phyloP scores from a whole-genome alignment of 2,888 invertebrate species.

The Melanargia galathea region DNA sequence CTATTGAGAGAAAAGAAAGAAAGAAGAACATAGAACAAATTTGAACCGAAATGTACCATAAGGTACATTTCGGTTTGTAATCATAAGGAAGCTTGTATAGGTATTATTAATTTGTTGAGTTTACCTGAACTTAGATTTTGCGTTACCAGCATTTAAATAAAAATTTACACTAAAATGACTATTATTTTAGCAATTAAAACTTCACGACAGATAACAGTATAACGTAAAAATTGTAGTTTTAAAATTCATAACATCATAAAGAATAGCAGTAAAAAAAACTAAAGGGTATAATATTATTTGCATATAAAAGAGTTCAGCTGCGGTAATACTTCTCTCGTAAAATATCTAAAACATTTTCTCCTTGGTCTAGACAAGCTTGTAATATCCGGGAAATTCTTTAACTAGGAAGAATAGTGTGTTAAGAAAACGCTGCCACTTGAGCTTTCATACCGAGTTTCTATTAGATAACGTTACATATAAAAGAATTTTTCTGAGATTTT shows the following conservation, averaged over 20 bases:
- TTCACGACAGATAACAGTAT: not conserved
- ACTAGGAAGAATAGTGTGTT: constrained; percentile 38
- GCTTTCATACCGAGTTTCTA: constrained; percentile 52
- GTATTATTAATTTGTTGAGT: too few relatives aligned
- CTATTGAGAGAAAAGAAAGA: too few relatives aligned
- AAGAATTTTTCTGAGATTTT: constrained; percentile 45
- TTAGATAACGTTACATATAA: constrained; percentile 49
- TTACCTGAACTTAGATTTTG: too few relatives aligned
- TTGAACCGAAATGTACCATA: too few relatives aligned
- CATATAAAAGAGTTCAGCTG: constrained; percentile 44
- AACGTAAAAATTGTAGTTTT: constrained; percentile 12
- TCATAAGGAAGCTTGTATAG: too few relatives aligned
- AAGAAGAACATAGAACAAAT: too few relatives aligned
- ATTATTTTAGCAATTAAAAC: too few relatives aligned
- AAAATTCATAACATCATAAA: constrained; percentile 32
- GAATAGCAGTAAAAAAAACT: constrained; percentile 36
- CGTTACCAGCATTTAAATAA: too few relatives aligned
- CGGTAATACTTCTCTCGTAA: constrained; percentile 47
- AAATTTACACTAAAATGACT: too few relatives aligned
- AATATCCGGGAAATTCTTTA: constrained; percentile 44
- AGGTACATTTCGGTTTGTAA: too few relatives aligned
- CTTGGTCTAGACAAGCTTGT: constrained; percentile 43
- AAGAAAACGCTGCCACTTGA: constrained; percentile 56
- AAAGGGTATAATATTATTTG: constrained; percentile 41
- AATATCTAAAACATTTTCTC: constrained; percentile 52